Percentiles rank a stretch among this genome's conserved stretches.
Conservation (phyloP, 2,888 invertebrate genomes). For the Alsophila aescularia region DNA sequence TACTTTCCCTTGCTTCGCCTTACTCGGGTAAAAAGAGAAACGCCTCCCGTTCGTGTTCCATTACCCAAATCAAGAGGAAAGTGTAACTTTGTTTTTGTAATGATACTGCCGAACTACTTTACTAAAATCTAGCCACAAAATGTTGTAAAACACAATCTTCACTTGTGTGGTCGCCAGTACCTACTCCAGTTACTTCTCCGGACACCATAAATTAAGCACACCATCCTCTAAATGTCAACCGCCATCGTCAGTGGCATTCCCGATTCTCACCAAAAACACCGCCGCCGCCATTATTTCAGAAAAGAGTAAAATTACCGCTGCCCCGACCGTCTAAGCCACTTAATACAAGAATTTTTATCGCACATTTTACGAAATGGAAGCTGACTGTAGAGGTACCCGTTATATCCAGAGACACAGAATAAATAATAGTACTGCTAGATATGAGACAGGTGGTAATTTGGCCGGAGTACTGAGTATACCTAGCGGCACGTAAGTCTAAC, state of each 20-base stretch:
- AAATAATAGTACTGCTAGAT: too few species aligned
- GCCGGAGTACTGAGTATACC: constrained; percentile 15
- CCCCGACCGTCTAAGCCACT: constrained; percentile 37
- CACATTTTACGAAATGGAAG: constrained; percentile 57
- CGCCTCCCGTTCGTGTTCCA: too few species aligned
- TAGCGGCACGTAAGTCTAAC: too few species aligned
- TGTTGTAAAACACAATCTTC: too few species aligned
- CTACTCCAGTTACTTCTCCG: constrained; percentile 3
- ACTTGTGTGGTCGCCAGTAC: background rate
- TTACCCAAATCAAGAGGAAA: too few species aligned
- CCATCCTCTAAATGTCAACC: constrained; percentile 14
- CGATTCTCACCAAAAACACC: constrained; percentile 16
- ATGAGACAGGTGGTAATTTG: background rate
- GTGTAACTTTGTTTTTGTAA: too few species aligned
- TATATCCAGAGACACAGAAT: constrained; percentile 10
- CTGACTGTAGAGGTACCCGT: constrained; percentile 41
- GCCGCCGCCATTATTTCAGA: constrained; percentile 18
- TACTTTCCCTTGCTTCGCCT: too few species aligned
- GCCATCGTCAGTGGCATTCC: constrained; percentile 1
- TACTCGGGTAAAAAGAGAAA: too few species aligned
- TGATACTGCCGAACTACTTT: too few species aligned
- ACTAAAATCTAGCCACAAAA: too few species aligned
- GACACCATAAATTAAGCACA: constrained; percentile 17
- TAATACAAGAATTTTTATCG: constrained; percentile 52
- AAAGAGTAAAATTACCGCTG: constrained; percentile 46